Evolutionary conservation across 1,140 invertebrate species (phyloP).

Genomic region (Lutraria rhynchaena): DNA sequence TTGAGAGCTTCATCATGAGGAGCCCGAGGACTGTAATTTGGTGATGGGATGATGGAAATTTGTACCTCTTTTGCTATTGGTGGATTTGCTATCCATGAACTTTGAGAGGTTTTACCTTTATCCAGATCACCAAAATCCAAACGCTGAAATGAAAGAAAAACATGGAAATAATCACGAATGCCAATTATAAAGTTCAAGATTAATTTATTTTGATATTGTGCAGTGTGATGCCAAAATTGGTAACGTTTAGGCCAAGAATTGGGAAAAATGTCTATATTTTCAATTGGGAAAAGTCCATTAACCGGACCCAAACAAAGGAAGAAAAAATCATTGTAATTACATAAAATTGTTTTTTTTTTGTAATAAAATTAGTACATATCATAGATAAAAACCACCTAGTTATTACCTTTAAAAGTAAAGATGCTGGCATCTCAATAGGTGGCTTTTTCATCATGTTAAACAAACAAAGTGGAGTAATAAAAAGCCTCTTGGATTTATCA

Average conservation of each 20-base stretch:
- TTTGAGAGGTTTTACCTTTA: not conserved
- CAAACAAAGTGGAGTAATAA: slow-evolving; percentile 68
- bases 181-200: no score
- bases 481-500: slow-evolving; percentile 63
- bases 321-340: no score
- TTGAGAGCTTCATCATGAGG: slow-evolving; percentile 69
- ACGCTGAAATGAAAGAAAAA: not conserved
- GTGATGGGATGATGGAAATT: slow-evolving; percentile 70
- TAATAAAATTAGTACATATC: no score
- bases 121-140: not conserved
- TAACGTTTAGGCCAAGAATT: no score
- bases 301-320: no score
- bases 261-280: no score
- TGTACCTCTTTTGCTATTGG: slow-evolving; percentile 67
- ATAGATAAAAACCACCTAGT: no score
- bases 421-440: slow-evolving; percentile 12
- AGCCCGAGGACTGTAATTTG: slow-evolving; percentile 70
- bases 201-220: no score
- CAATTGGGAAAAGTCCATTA: no score
- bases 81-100: slow-evolving; percentile 46
- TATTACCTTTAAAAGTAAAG: slow-evolving; percentile 40
- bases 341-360: no score
- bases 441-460: slow-evolving; percentile 68
- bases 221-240: no score
- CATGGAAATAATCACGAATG: no score